phyloP scores from a whole-genome alignment of 2,797 vertebrate genomes.

The Leptatherina wallacei region DNA sequence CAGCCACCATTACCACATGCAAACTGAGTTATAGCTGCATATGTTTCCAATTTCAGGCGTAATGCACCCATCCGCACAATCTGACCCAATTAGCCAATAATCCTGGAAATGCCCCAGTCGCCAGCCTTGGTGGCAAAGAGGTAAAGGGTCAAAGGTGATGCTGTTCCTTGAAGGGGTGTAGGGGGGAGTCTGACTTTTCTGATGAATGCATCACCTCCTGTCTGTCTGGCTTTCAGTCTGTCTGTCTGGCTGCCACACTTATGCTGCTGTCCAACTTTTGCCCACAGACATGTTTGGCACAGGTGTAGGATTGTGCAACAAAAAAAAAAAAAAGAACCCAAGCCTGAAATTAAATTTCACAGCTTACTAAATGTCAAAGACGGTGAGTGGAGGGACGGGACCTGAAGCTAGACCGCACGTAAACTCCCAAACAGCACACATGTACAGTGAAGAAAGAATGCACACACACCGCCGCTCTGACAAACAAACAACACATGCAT shows the following conservation, averaged over 20 bases:
- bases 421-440: conserved; percentile 40
- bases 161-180: conserved; percentile 11
- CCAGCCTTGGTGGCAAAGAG: conserved; percentile 64
- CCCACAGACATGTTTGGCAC: conserved; percentile 45
- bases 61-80: conserved; percentile 73
- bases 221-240: conserved; percentile 29
- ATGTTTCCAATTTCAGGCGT: conserved; percentile 82
- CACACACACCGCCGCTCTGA: conserved; percentile 40
- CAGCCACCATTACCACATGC: conserved; percentile 30
- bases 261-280: conserved; percentile 28
- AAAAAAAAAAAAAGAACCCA: conserved; percentile 43
- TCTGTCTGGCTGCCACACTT: conserved; percentile 16
- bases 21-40: conserved; percentile 48
- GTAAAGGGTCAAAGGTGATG: conserved; percentile 76
- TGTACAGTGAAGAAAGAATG: conserved; percentile 17
- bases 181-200: conserved; percentile 4
- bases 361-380: conserved; percentile 66
- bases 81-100: conserved; percentile 79
- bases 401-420: conserved; percentile 56
- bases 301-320: conserved; percentile 58
- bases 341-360: conserved; percentile 72
- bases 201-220: conserved; percentile 51
- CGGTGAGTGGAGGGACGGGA: conserved; percentile 41
- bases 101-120: conserved; percentile 72
- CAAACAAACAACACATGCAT: conserved; percentile 72